Conservation (phyloP, 2,888 invertebrate species). For the Dryomyza anilis region DNA sequence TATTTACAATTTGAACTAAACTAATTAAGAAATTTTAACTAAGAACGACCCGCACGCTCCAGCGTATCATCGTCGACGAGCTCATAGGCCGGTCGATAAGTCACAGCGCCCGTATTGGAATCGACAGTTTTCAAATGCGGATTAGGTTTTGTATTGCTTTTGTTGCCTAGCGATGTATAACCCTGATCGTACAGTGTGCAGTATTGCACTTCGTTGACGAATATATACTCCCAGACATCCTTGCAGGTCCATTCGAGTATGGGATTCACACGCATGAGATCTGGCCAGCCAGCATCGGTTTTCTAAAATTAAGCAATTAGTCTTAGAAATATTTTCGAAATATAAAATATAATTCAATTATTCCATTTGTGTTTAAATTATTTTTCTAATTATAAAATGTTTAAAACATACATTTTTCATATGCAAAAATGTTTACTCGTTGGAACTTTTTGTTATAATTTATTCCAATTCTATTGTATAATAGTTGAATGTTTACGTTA, state of each 20-base stretch:
- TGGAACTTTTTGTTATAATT: background rate
- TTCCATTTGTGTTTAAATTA: no score
- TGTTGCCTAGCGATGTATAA: constrained; percentile 87
- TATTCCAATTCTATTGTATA: background rate
- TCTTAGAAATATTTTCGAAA: no score
- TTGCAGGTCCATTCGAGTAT: constrained; percentile 90
- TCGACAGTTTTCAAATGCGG: constrained; percentile 68
- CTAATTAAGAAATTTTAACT: constrained; percentile 15
- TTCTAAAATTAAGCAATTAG: no score
- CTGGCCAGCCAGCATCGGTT: constrained; percentile 92
- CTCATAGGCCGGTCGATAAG: constrained; percentile 78
- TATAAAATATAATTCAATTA: no score
- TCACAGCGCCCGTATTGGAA: constrained; percentile 56
- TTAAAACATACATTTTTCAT: background rate
- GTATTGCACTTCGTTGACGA: constrained; percentile 81
- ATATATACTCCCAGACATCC: constrained; percentile 90
- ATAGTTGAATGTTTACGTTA: no score
- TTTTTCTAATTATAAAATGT: no score
- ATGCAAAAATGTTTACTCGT: no score
- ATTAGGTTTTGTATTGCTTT: constrained; percentile 80
- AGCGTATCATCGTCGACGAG: constrained; percentile 47
- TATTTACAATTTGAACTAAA: background rate
- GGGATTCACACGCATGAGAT: constrained; percentile 85
- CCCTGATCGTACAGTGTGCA: constrained; percentile 90
- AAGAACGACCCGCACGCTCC: constrained; percentile 55